Percentiles rank a stretch among this genome's conserved stretches.
These are phyloP conservation scores for Chrysolina americana DNA, from an alignment of 2,888 invertebrate genomes.

Conservation along the genomic window DNA sequence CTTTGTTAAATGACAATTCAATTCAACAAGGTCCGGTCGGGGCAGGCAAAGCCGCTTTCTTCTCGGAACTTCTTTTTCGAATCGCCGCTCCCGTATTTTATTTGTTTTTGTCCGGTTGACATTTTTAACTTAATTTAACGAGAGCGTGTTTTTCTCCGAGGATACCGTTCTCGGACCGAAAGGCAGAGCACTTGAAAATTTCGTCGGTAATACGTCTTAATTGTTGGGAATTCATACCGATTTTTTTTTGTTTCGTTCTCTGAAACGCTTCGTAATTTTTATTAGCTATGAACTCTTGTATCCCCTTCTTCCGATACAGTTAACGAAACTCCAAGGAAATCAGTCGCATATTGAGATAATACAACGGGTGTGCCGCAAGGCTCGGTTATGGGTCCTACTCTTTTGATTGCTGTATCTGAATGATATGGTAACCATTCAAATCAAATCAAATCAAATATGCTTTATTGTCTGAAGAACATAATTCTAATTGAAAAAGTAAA, in stretches of 20 bases:
- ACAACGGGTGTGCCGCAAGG: too few relatives aligned
- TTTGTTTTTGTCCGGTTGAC: conserved; percentile 62
- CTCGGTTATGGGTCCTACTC: too few relatives aligned
- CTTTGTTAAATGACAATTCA: conserved; percentile 67
- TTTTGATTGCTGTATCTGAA: too few relatives aligned
- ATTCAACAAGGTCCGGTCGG: conserved; percentile 56
- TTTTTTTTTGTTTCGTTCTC: conserved; percentile 7
- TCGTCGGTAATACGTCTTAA: conserved; percentile 33
- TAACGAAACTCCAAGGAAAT: too few relatives aligned
- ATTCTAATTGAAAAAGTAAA: too few relatives aligned
- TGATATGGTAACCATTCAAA: too few relatives aligned
- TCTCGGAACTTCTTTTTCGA: conserved; percentile 65
- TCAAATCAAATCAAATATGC: too few relatives aligned
- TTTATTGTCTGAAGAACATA: too few relatives aligned
- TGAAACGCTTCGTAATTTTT: not conserved
- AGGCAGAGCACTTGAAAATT: conserved; percentile 23
- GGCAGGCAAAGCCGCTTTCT: conserved; percentile 59
- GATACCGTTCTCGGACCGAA: conserved; percentile 4
- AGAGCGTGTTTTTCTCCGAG: conserved; percentile 33
- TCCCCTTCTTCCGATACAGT: not conserved
- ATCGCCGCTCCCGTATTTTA: conserved; percentile 57
- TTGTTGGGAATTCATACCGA: conserved; percentile 9
- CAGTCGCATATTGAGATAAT: too few relatives aligned
- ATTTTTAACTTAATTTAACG: conserved; percentile 68
- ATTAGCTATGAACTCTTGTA: not conserved